Evolutionary conservation across 2,113 vertebrate species (phyloP), one percentile per base, ranked within the genome.

Genomic region (Malurus cyaneus): DNA sequence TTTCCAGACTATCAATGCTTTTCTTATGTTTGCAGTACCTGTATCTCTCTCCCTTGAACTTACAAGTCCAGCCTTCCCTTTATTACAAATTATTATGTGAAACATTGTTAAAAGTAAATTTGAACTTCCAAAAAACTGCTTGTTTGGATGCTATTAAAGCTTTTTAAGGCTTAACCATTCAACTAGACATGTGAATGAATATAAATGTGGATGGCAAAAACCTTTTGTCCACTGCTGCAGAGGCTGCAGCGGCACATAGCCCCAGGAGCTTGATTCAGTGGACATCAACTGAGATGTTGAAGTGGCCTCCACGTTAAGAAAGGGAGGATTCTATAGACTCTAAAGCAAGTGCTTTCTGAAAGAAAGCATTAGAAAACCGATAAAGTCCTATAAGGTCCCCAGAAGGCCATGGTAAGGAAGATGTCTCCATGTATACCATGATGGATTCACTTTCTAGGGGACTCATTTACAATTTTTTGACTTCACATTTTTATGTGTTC

Each of bases 101-200:
- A 34, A 4, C 19, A 42, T 32, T 72, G 10, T 67, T 64, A 59
- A 54, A 92, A 49, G 13, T 44, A 69, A 65, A 65, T 53, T 5
- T 28, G 11, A 54, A 41, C 6, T 66, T 85, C 13, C 39, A 71
- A 62, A 26, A 3, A 14, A 28, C 20, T 71, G 20, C 21, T 7
- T 65, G 2, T 57, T 92, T 34, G 64, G 31, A 41, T 28, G 5
- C 1, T 67, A 41, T 36, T 47, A 44, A 29, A 36, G 9, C 29
- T 56, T 52, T 59, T 8, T 42, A 20, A 83, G 21, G 5, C 1
- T 46, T 57, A 61, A 21, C 2, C 18, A 18, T 16, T 14, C 26
- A 21, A 61, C 11, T 34, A 52, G 18, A 28, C 2, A 19, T 0
- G 0, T 9, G 12, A 5, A n/a, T 24, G 11, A 57, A 26, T 66